Evolutionary conservation across 53 echinoderm and acorn worm genomes (phyloP), one percentile per base, ranked within the genome.

Genomic region (Apostichopus leukothele): DNA sequence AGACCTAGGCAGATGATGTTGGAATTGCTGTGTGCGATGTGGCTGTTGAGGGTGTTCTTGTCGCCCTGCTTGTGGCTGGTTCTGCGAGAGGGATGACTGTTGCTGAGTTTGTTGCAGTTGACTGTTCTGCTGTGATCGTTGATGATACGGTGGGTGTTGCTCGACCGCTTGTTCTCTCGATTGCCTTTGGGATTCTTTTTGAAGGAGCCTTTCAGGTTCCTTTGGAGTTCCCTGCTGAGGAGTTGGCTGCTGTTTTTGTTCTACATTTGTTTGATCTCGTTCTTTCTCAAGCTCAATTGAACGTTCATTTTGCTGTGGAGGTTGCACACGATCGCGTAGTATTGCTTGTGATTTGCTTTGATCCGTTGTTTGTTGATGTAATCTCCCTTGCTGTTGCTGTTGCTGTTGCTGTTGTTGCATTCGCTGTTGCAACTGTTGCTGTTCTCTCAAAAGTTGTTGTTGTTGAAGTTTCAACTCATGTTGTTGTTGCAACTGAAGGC

Each of bases 391-490:
- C 61, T 85, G 85, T 53, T 52, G 83, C 57, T 13, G 5, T 52
- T 16, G 83, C 53, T 52, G 60, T 85, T 85, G 85, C 61, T 66
- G 67, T 22, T 85, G 85, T 68, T 85, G 85, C 10, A 84, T 16
- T 25, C 84, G 84, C 60, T 84, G 84, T 63, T 84, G 60, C 22
- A 84, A 63, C 84, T 84, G 84, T 27, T 60, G 84, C 85, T 67
- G 85, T 10, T 85, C 85, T 67, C 66, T 59, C 7, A 67, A 60
- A 5, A 85, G 68, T 50, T 85, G 85, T 39, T 85, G 85, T 50
- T 85, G 85, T 21, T 85, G 85, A 39, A 27, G 85, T 85, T 85
- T 63, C 26, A 85, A 50, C 16, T 85, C 85, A 50, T 50, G 66
- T 50, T 85, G 85, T 13, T 85, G 85, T 26, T 85, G 68, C 27